Base-by-base conservation (phyloP, 2,797 vertebrate species). In the Micrastur ruficollis region DNA sequence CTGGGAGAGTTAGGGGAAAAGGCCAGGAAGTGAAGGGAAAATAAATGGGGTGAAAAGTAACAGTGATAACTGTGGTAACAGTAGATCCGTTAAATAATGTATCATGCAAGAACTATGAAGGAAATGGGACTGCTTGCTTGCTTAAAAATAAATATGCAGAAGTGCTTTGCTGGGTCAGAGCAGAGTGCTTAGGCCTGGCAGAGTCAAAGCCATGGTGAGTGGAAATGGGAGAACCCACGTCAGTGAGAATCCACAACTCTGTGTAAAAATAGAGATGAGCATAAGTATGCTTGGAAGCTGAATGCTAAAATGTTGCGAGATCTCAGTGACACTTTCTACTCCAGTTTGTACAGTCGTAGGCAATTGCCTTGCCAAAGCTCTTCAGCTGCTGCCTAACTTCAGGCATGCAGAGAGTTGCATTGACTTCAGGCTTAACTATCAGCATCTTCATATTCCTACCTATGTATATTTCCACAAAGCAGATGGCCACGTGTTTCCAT, bases 401-500 rank as follows among this genome's bases (percentile, higher is more conserved):
- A 83, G 53, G 17, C 34, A 50, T 5, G 5, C 23, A 50, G 27
- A 40, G 14, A 27, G 7, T 10, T 50, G 19, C 21, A 44, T 4
- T 59, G 17, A 40, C 8, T 68, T 59, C 5, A 67, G 52, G 19
- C 27, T 66, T 66, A 70, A 31, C 15, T 27, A 9, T 38, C 50
- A 62, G 31, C 29, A 16, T 36, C 65, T 78, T 44, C 1, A 1
- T 52, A 21, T 67, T 78, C 52, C 53, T n/a, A 49, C 23, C 18
- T 61, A 12, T 22, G 18, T 14, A 9, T 20, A 6, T 13, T 36
- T 91, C 38, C 42, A 62, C 7, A 4, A 73, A 47, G 16, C 56
- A 5, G 1, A 1, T 2, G 11, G 42, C 21, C 7, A 1, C 22
- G 31, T 27, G 5, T 59, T 86, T 67, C 26, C 27, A 6, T 25